Evolutionary conservation across 2,113 vertebrate genomes (phyloP).

Genomic region (Motacilla alba): DNA sequence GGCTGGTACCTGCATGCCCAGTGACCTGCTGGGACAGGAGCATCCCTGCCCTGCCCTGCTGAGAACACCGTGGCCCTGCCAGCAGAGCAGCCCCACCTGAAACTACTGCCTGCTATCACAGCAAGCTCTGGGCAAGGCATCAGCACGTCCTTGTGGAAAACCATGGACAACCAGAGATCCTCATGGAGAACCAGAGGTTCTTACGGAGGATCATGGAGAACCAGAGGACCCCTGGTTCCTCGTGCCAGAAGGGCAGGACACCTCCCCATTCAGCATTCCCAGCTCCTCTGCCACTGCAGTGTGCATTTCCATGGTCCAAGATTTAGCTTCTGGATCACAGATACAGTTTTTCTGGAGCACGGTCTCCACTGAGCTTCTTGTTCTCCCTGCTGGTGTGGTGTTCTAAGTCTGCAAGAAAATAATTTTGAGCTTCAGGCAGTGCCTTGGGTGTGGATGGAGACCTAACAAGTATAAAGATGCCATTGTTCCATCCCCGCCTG

Average conservation of each 20-base stretch:
- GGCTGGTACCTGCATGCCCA: not conserved
- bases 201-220: not conserved
- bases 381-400: not conserved
- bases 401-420: not conserved
- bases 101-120: not conserved
- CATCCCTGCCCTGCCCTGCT: not conserved
- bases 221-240: not conserved
- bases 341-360: not conserved
- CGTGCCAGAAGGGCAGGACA: not conserved
- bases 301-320: not conserved
- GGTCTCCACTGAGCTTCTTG: not conserved
- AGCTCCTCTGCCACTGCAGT: not conserved
- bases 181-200: not conserved
- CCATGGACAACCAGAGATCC: not conserved
- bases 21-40: not conserved
- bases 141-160: not conserved
- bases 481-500: not conserved
- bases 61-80: fast-evolving
- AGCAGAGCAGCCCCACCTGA: not conserved
- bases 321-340: not conserved
- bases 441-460: not conserved
- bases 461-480: not conserved
- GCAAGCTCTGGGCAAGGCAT: not conserved
- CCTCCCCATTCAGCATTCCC: not conserved
- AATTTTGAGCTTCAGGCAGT: not conserved